Base-by-base conservation (phyloP, 1,140 invertebrate genomes). In the Caerostris extrusa region DNA sequence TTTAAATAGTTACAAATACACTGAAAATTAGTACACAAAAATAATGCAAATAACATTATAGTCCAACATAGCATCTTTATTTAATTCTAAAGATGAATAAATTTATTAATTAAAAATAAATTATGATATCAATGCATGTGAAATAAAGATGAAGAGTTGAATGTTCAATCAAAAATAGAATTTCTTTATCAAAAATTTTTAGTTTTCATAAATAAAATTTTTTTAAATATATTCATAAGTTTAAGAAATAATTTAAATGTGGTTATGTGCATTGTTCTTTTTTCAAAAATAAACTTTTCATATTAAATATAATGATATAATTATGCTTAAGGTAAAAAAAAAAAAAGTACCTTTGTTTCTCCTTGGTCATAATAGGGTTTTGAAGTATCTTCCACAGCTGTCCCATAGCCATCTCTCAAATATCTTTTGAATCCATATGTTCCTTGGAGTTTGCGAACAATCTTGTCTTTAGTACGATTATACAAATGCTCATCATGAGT, bases 381-480 rank as follows among this genome's bases (percentile, higher is more conserved):
- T 56, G 96, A 97, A 64, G 97, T 97, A 95, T 99, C 98, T 96
- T 99, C 99, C 12, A 99, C 95, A 17, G 97, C 97, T 94, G 98
- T 98, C 95, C 98, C 98, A 96, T 97, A 99, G 3, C 99, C 99
- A 96, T 99, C 99, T 64, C 99, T 97, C n/a, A 98, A 97, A 96
- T 98, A 99, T 85, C 99, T 96, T 95, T 99, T 99, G 94, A 99
- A 98, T 2, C 99, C 99, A 96, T 98, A 98, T 95, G 97, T 97
- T 53, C 99, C 98, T 96, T 98, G 98, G 71, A 99, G 96, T 95
- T 98, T 98, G 77, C 97, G 96, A 0, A 98, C 96, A 60, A 99
- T 97, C 96, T 99, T 99, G 5, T 97, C 96, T 96, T 99, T 98
- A 1, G 99, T 99, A 95, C 98, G 97, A 86, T 97, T 97, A 88